Evolutionary conservation across 1,140 invertebrate species (phyloP), one percentile per base, ranked within the genome.

Genomic region (Nomia melanderi): DNA sequence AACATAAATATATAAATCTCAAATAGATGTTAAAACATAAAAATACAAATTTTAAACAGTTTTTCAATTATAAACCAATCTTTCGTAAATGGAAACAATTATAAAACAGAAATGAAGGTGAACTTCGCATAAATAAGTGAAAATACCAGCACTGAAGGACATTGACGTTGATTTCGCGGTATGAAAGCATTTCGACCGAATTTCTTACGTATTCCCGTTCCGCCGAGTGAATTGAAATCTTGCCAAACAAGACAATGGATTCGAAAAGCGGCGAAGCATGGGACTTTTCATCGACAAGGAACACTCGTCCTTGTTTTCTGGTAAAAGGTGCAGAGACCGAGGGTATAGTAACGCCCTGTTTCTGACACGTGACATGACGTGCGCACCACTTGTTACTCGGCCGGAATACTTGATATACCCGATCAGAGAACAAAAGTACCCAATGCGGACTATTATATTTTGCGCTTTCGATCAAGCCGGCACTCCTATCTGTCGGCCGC

Each of bases 331-430:
- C 36, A 47, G 66, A 11, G 50, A 33, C 63, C 57, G 65, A 71
- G 69, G 56, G 69, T 41, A 57, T 50, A 77, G 74, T 72, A 75
- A n/a, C 67, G 59, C 63, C 27, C 82, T 84, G 78, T 63, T 60
- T 77, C 70, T 83, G 81, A 83, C 81, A 77, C 65, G 69, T 83
- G 81, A 83, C 81, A 78, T 82, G 81, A 82, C 76, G 80, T 76
- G 81, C 75, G 80, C 60, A 82, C 75, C 81, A 83, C 81, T 83
- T 82, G 80, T 83, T 83, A 83, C 81, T 82, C 81, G 47, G 69
- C 76, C 75, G 53, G 81, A 82, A 83, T 83, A 78, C 80, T 83
- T 72, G 81, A 83, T 83, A 82, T 83, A 82, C 81, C 82, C 81
- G 77, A 83, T 83, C 81, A 82, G 76, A 70, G 81, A 65, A 83